These are phyloP conservation scores for Phengaris alcon DNA, from an alignment of 2,888 invertebrate genomes.

Conservation along the genomic window DNA sequence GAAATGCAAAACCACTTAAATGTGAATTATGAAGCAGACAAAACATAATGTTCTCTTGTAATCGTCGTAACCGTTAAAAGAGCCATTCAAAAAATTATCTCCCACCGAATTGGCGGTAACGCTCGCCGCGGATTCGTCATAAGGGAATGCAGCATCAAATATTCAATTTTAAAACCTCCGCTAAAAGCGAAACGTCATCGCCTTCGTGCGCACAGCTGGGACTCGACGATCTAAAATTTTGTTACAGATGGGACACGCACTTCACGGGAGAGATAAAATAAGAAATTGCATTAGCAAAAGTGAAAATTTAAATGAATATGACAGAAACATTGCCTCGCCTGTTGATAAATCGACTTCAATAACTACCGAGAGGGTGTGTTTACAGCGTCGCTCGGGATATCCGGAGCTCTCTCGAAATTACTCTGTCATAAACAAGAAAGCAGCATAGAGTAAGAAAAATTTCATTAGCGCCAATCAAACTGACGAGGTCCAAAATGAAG, in stretches of 20 bases:
- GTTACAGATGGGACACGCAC: slow-evolving; percentile 77
- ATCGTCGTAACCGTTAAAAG: slow-evolving; percentile 39
- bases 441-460: slow-evolving; percentile 74
- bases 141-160: slow-evolving; percentile 77
- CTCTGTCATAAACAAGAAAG: slow-evolving; percentile 77
- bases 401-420: slow-evolving; percentile 68
- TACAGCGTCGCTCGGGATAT: slow-evolving; percentile 64
- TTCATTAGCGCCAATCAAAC: slow-evolving; percentile 80
- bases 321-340: slow-evolving; percentile 66
- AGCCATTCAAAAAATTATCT: slow-evolving; percentile 68
- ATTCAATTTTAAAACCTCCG: slow-evolving; percentile 79
- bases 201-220: slow-evolving; percentile 73
- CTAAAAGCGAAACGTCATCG: slow-evolving; percentile 80
- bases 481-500: slow-evolving; percentile 79
- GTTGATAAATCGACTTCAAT: slow-evolving; percentile 61
- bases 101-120: slow-evolving; percentile 60
- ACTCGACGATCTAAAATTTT: slow-evolving; percentile 75
- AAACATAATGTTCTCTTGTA: slow-evolving; percentile 36
- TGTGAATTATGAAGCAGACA: slow-evolving; percentile 25
- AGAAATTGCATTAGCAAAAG: slow-evolving; percentile 75
- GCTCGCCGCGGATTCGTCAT: slow-evolving; percentile 71
- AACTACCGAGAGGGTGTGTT: slow-evolving; percentile 68
- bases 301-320: slow-evolving; percentile 71
- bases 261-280: slow-evolving; percentile 69
- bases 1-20: slow-evolving; percentile 24